Percentiles rank a stretch among this genome's conserved stretches.
These are phyloP conservation scores for Ctenodactylus gundi DNA, from an alignment of 2,113 vertebrate genomes.

Conservation along the genomic window DNA sequence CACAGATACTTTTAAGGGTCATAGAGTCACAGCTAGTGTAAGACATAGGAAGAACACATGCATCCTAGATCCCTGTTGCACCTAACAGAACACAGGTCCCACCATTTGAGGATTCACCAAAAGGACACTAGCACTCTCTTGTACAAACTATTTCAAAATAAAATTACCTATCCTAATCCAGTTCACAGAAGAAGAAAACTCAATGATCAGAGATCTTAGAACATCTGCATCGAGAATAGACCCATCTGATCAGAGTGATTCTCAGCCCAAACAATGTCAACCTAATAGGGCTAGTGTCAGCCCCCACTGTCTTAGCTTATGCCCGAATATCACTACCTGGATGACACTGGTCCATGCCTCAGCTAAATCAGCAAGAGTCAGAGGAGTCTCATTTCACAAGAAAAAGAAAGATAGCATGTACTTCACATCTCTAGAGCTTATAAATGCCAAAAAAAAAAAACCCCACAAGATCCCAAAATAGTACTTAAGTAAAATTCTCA, in stretches of 20 bases:
- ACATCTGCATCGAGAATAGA: neutral
- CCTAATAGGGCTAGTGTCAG: neutral
- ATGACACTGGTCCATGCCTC: neutral
- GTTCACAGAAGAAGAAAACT: neutral
- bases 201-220: neutral
- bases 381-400: neutral
- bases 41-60: neutral
- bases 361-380: neutral
- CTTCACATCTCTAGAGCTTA: neutral
- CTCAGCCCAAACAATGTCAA: neutral
- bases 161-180: neutral
- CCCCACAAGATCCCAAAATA: neutral
- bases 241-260: neutral
- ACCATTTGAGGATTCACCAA: neutral
- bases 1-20: neutral
- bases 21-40: neutral
- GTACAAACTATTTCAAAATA: slow-evolving; percentile 40
- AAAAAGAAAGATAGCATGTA: neutral
- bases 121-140: neutral
- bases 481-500: neutral
- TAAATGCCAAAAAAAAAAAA: neutral
- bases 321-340: neutral
- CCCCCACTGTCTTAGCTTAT: neutral
- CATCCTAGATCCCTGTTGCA: neutral
- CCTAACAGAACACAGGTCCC: neutral